A percentile compares a stretch with the other conserved stretches of the same genome.
These are phyloP conservation scores for Xylophagus ater DNA, from an alignment of 2,888 invertebrate species.

Conservation along the genomic window DNA sequence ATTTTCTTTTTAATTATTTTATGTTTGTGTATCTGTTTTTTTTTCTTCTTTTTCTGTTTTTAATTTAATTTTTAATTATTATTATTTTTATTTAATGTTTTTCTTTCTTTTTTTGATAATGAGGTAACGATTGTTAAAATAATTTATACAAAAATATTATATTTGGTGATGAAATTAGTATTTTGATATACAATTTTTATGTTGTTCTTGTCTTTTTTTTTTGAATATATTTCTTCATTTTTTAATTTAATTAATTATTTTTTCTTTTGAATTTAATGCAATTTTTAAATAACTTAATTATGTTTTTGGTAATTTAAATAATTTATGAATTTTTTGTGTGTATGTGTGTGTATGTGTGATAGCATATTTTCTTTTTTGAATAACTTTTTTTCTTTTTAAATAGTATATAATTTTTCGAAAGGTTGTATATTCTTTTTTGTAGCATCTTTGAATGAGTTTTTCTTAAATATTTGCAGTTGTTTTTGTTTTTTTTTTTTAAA, in stretches of 20 bases:
- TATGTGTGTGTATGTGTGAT: too few relatives aligned
- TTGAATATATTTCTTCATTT: neutral
- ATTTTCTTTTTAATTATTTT: neutral
- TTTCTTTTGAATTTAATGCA: too few relatives aligned
- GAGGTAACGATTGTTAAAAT: slow-evolving; percentile 9
- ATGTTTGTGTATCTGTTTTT: neutral
- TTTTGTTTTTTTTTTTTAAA: too few relatives aligned
- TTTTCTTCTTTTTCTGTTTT: neutral
- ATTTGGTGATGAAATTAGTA: slow-evolving; percentile 7
- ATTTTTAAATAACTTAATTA: too few relatives aligned
- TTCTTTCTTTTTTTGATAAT: slow-evolving; percentile 5
- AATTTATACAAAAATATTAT: slow-evolving; percentile 2
- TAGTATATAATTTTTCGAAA: too few relatives aligned
- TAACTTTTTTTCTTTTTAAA: too few relatives aligned
- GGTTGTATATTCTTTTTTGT: too few relatives aligned
- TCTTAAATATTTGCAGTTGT: too few relatives aligned
- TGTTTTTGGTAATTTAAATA: too few relatives aligned
- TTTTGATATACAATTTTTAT: neutral
- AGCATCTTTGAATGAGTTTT: too few relatives aligned
- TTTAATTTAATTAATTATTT: neutral
- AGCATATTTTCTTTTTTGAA: too few relatives aligned
- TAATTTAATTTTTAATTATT: neutral
- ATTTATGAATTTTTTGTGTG: too few relatives aligned
- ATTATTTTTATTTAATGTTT: neutral
- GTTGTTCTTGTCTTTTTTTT: neutral